phyloP scores from a whole-genome alignment of 1,140 invertebrate species.

The Drosophila pruinosa region DNA sequence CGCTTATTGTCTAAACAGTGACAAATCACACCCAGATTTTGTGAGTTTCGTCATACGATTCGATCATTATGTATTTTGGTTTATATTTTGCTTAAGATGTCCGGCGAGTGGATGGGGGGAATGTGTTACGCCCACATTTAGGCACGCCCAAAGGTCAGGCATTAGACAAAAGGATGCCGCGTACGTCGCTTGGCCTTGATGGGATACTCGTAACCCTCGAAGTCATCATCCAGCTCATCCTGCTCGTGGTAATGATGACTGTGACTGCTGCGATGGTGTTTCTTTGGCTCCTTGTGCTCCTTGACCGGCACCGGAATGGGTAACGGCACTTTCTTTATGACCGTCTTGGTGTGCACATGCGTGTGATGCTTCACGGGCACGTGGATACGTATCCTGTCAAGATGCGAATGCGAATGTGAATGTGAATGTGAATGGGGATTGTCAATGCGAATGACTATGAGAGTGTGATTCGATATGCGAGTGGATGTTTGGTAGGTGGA shows the following conservation, averaged over 20 bases:
- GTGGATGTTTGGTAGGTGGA: constrained; percentile 12
- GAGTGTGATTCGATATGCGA: neutral
- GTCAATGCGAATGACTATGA: constrained; percentile 1
- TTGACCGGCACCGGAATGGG: constrained; percentile 80
- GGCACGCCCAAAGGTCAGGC: constrained; percentile 1
- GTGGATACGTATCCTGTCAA: constrained; percentile 77
- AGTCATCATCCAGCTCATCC: constrained; percentile 75
- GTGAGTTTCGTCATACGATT: constrained; percentile 22
- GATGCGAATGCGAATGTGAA: constrained; percentile 1
- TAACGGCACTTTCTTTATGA: constrained; percentile 81
- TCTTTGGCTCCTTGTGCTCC: constrained; percentile 73
- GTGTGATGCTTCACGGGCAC: constrained; percentile 82
- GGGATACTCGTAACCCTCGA: constrained; percentile 81
- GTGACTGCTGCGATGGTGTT: constrained; percentile 70
- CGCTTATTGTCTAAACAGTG: constrained; percentile 54
- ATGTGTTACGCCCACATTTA: constrained; percentile 16
- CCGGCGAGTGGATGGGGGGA: constrained; percentile 10
- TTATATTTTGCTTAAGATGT: constrained; percentile 62
- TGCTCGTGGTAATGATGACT: constrained; percentile 65
- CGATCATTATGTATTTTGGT: constrained; percentile 68
- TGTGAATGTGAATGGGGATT: neutral
- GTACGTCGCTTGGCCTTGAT: constrained; percentile 75
- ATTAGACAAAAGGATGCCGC: constrained; percentile 78
- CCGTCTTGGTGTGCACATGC: constrained; percentile 80
- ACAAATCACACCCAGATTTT: constrained; percentile 73